Evolutionary conservation across 2,888 invertebrate species (phyloP).

Genomic region (Leucophenga maculata): DNA sequence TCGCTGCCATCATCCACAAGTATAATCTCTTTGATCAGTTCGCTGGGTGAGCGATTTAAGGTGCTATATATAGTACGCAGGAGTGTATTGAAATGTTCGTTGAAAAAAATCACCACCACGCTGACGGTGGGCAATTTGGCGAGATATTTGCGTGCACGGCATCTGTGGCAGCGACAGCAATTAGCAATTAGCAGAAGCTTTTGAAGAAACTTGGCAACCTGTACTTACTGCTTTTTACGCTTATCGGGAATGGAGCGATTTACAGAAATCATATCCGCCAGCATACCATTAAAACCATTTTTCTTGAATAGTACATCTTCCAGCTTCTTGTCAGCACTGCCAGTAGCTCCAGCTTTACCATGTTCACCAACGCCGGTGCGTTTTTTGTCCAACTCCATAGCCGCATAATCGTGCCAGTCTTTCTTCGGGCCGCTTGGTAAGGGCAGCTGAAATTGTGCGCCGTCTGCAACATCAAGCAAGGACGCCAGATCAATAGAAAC

Average conservation of each 20-base stretch:
- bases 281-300: slow-evolving; percentile 94
- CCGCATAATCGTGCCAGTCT: slow-evolving; percentile 85
- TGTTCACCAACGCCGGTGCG: slow-evolving; percentile 82
- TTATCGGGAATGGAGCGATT: slow-evolving; percentile 88
- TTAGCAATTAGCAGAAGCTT: no score
- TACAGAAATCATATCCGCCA: slow-evolving; percentile 91
- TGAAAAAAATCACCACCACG: slow-evolving; percentile 91
- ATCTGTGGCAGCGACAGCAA: slow-evolving; percentile 44
- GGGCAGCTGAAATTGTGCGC: slow-evolving; percentile 50
- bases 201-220: no score
- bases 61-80: slow-evolving; percentile 84
- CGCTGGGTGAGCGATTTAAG: slow-evolving; percentile 83
- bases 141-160: slow-evolving; percentile 46
- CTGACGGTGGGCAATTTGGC: slow-evolving; percentile 79
- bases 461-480: not conserved
- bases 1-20: slow-evolving; percentile 89
- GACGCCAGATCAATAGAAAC: not conserved
- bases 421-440: slow-evolving; percentile 73
- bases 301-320: slow-evolving; percentile 83
- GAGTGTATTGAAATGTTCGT: slow-evolving; percentile 91
- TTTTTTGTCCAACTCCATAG: slow-evolving; percentile 76
- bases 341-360: slow-evolving; percentile 78
- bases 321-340: slow-evolving; percentile 73
- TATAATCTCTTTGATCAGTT: slow-evolving; percentile 86
- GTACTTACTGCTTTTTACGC: slow-evolving; percentile 74